Evolutionary conservation across 2,113 vertebrate genomes (phyloP).

Genomic region (Cololabis saira): DNA sequence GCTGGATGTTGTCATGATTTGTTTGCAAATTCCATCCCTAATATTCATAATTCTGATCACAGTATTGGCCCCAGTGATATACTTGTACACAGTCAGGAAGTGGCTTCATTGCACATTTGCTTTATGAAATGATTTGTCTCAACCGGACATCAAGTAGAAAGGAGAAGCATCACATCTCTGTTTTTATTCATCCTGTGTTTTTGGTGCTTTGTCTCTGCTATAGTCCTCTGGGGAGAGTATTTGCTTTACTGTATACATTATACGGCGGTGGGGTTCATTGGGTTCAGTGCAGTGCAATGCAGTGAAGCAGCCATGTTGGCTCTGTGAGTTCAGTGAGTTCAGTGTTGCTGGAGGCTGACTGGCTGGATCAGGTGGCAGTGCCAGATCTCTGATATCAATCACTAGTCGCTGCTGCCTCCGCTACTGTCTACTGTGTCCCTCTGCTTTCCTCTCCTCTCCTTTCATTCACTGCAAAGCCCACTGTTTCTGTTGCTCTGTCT

Average conservation of each 20-base stretch:
- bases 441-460: constrained; percentile 35
- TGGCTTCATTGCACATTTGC: constrained; percentile 6
- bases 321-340: constrained; percentile 74
- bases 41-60: no score
- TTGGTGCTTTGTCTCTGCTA: constrained; percentile 7
- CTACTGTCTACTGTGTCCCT: constrained; percentile 62
- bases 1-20: constrained; percentile 1
- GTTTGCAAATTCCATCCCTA: constrained; percentile 15
- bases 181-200: not conserved
- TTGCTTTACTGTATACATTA: constrained; percentile 38
- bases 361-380: constrained; percentile 79
- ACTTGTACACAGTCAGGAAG: not conserved
- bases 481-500: constrained; percentile 11
- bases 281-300: constrained; percentile 77
- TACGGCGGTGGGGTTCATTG: constrained; percentile 65
- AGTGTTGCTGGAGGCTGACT: constrained; percentile 74
- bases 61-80: no score
- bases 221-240: constrained; percentile 27
- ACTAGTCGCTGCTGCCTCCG: constrained; percentile 57
- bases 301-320: constrained; percentile 74
- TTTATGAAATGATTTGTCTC: constrained; percentile 11
- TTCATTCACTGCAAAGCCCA: not conserved
- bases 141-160: no score
- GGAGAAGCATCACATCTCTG: no score
- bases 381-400: constrained; percentile 83